These are phyloP conservation scores for Cephus runcator DNA, from an alignment of 2,888 invertebrate species.

Conservation along the genomic window DNA sequence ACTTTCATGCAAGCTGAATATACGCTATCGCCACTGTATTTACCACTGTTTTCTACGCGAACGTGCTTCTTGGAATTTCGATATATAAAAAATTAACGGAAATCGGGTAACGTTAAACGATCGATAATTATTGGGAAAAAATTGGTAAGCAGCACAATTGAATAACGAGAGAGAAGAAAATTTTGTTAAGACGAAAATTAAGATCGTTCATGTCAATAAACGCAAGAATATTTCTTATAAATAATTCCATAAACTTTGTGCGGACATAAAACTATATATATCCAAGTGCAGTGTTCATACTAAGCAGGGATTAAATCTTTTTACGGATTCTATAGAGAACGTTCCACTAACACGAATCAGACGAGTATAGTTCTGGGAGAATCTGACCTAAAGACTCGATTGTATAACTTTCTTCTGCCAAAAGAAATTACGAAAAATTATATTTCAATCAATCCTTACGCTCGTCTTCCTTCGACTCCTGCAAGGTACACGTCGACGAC, in stretches of 20 bases:
- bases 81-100: neutral
- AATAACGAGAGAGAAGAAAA: neutral
- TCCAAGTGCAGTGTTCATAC: neutral
- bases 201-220: neutral
- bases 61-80: neutral
- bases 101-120: neutral
- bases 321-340: neutral
- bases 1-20: neutral
- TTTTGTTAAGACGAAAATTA: too few relatives aligned
- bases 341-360: neutral
- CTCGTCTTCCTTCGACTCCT: neutral
- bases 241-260: neutral
- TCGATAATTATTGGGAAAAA: neutral
- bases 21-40: neutral
- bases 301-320: neutral
- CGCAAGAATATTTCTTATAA: neutral
- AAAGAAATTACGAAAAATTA: neutral
- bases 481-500: neutral
- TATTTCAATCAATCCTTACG: neutral
- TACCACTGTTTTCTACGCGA: neutral
- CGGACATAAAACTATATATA: neutral
- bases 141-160: too few relatives aligned
- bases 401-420: neutral
- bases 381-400: neutral
- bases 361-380: neutral